Conservation (phyloP, 2,888 invertebrate genomes). For the Cartodere bifasciata region DNA sequence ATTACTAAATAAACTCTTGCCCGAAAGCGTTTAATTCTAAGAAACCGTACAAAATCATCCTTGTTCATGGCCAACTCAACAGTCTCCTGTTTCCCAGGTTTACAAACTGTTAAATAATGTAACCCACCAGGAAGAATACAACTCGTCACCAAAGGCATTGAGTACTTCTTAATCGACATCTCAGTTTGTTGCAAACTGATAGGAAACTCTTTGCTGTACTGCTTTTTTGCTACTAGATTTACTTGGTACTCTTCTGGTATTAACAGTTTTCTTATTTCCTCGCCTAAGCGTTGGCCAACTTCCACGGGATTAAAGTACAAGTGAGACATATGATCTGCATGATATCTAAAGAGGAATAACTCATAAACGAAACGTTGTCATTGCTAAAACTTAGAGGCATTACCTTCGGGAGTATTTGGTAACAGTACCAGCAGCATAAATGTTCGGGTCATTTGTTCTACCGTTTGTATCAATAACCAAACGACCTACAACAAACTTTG, state of each 20-base stretch:
- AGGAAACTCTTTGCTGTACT: too few species aligned
- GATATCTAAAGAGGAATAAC: too few species aligned
- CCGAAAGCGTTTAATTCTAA: not conserved
- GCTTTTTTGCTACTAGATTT: too few species aligned
- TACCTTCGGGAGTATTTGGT: slow-evolving; percentile 48
- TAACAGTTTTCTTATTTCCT: slow-evolving; percentile 15
- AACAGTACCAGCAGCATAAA: slow-evolving; percentile 53
- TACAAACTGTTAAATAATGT: slow-evolving; percentile 44
- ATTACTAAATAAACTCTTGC: not conserved
- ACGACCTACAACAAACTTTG: slow-evolving; percentile 50
- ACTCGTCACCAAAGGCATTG: slow-evolving; percentile 30
- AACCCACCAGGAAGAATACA: slow-evolving; percentile 48
- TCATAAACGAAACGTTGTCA: too few species aligned
- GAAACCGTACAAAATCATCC: slow-evolving; percentile 25
- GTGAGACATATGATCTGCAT: slow-evolving; percentile 40
- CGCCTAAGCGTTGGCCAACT: slow-evolving; percentile 45
- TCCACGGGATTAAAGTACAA: slow-evolving; percentile 47
- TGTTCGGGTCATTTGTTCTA: slow-evolving; percentile 49
- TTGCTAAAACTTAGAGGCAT: too few species aligned
- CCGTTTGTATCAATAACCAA: slow-evolving; percentile 49
- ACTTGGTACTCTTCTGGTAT: slow-evolving; percentile 13
- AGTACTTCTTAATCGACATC: slow-evolving; percentile 31
- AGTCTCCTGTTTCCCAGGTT: slow-evolving; percentile 43
- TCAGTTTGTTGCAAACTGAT: slow-evolving; percentile 9
- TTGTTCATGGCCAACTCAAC: slow-evolving; percentile 37